Evolutionary conservation across 2,113 vertebrate genomes (phyloP), one percentile per base, ranked within the genome.

Genomic region (Corydoras maculifer): DNA sequence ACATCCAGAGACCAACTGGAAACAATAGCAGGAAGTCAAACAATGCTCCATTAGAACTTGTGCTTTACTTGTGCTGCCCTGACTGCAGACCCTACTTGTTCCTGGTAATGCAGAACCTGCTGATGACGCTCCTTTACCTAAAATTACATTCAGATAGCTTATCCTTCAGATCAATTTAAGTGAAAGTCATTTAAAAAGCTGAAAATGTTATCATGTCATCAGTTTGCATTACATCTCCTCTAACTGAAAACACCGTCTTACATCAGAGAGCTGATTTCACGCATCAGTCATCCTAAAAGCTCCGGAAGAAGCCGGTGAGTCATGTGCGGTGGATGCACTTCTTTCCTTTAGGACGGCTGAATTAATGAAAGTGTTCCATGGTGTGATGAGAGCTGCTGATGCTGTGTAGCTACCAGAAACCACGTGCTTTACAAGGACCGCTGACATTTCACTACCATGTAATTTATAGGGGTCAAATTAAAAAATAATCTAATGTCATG

Each of bases 201-300:
- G 3, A 9, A 14, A 57, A 58, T 25, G 14, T 31, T 43, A 9
- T 68, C 32, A 25, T 58, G 48, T 68, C 25, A 32, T 53, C 15
- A n/a, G 18, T 58, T 58, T 58, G 54, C 65, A 25, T 58, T 68
- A 54, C 48, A 53, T 73, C 32, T 8, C 18, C 57, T 18, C 6
- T 53, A 59, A 29, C 55, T 18, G 43, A 66, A 32, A n/a, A 53
- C 29, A 54, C 8, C 49, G 10, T 14, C 61, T 3, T 18, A 30
- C 11, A 32, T 64, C 59, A 30, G 15, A 35, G 72, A 54, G 18
- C 31, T 55, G 58, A 62, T 62, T 62, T 74, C 9, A 48, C 8
- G 30, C 58, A n/a, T 15, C 31, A 30, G 58, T 31, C 61, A 58
- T n/a, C 53, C 18, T 51, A 14, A 18, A 53, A 49, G 62, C 9